Base-by-base conservation (phyloP, 2,113 vertebrate genomes). In the Barnardius zonarius region DNA sequence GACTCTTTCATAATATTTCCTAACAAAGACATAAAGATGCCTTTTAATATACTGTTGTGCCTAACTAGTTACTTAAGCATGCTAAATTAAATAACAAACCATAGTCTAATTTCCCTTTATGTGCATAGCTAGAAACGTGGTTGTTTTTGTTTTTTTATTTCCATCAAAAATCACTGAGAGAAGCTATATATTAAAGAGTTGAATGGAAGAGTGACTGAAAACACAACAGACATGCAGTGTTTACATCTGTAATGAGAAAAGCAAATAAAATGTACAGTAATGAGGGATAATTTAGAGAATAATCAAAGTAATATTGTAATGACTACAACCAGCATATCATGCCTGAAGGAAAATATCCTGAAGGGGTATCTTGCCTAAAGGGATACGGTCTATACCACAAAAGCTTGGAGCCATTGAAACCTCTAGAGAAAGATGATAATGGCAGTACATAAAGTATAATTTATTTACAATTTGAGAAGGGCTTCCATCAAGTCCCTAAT, bases 381-480 rank as follows among this genome's bases (percentile, higher is more conserved):
- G 94, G 63, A 93, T 97, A 83, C 46, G 64, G 86, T 95, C 93
- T 96, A 76, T 76, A 91, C 57, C 94, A 93, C 90, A 94, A 91
- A 94, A 88, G 93, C 88, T 95, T 92, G 90, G 84, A 96, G 94
- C 84, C 93, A 92, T 61, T 92, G 86, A 96, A 97, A 95, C 69
- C 96, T 90, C 96, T 62, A 89, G 96, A 97, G 96, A 91, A 94
- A 86, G 61, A 93, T 30, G 57, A 89, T 96, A 97, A 97, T 96
- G 93, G 84, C 43, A 0, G 33, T 97, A 96, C 96, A 96, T 92
- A 96, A 93, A 93, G 91, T 95, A 95, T 97, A 96, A 97, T 96
- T 97, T 97, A 97, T 97, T 97, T 97, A 97, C 92, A 88, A 30
- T 96, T 97, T 97, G 90, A 94, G 73, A 85, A 95, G 92, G 87